Conservation (phyloP, 2,113 vertebrate species). For the Leptobrachium leishanense region DNA sequence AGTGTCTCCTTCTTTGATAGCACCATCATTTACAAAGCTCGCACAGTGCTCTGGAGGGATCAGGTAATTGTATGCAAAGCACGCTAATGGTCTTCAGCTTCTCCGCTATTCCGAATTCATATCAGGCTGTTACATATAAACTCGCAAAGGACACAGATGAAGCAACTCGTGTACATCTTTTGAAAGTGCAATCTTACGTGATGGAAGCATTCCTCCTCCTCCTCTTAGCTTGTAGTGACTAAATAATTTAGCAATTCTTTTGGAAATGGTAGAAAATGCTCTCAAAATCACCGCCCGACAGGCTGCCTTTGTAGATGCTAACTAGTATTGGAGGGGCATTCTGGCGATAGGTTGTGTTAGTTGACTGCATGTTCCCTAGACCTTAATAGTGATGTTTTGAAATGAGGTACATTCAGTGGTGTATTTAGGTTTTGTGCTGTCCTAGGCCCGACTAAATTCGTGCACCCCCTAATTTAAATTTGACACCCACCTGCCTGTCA, state of each 20-base stretch:
- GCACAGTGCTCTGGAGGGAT: constrained; percentile 17
- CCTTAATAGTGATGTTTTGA: too few relatives aligned
- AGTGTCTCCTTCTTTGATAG: constrained; percentile 15
- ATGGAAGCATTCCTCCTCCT: not conserved
- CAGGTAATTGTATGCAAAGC: constrained; percentile 13
- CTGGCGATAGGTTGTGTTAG: too few relatives aligned
- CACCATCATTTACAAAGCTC: constrained; percentile 7
- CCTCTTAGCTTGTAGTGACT: not conserved
- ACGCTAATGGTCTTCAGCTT: constrained; percentile 3
- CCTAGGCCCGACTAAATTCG: too few relatives aligned
- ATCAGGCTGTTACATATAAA: constrained; percentile 5
- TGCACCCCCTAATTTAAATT: too few relatives aligned
- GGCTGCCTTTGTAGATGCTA: not conserved
- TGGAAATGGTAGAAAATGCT: not conserved
- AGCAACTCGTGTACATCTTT: not conserved
- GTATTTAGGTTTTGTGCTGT: too few relatives aligned
- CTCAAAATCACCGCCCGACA: constrained; percentile 1
- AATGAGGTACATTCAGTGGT: too few relatives aligned
- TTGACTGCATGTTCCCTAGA: too few relatives aligned
- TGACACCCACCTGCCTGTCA: too few relatives aligned
- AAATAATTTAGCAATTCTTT: constrained; percentile 10
- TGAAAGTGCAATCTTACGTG: not conserved
- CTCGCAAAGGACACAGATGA: constrained; percentile 7
- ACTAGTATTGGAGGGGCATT: too few relatives aligned
- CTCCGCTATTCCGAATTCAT: constrained; percentile 4